Evolutionary conservation across 2,113 vertebrate species (phyloP), one percentile per base, ranked within the genome.

Genomic region (Nesogale talazaci): DNA sequence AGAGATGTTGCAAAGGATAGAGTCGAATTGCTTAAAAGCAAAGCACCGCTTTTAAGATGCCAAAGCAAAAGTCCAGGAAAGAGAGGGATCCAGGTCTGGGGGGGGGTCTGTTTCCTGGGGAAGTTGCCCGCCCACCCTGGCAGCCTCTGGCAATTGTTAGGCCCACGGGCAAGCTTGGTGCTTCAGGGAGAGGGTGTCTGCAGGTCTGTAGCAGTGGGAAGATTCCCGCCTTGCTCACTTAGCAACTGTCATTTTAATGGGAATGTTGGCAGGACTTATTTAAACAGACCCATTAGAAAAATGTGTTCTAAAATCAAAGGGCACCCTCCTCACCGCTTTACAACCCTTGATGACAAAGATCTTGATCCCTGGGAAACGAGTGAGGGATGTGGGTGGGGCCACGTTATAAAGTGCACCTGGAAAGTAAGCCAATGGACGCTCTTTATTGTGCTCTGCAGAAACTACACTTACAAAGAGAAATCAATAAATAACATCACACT

Each of bases 321-420:
- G 9, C 52, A 20, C 8, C 22, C 61, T 56, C 14, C 5, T 6
- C 19, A 1, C 27, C 11, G 17, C 29, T 85, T 70, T 40, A n/a
- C 0, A 0, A 3, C n/a, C 20, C 34, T 65, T 63, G 34, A 59
- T 9, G 14, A 59, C 10, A 31, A 29, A 65, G 78, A 34, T 2
- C 3, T 4, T 0, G 2, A 59, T 34, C 52, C 22, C 23, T 0
- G 42, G 1, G 38, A 75, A 16, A 22, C 1, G 72, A 42, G 3
- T 17, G 3, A 6, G 0, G 17, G 6, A 1, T 3, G 40, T 2
- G 46, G 77, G 0, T 27, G 69, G 70, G n/a, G n/a, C 14, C 22
- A 11, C 0, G 11, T 31, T 46, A 22, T 40, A 25, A 0, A 19
- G 12, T 0, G 27, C 14, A 2, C 36, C 22, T 9, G 25, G 57